phyloP scores from a whole-genome alignment of 2,888 invertebrate species.

The Thyatira batis region DNA sequence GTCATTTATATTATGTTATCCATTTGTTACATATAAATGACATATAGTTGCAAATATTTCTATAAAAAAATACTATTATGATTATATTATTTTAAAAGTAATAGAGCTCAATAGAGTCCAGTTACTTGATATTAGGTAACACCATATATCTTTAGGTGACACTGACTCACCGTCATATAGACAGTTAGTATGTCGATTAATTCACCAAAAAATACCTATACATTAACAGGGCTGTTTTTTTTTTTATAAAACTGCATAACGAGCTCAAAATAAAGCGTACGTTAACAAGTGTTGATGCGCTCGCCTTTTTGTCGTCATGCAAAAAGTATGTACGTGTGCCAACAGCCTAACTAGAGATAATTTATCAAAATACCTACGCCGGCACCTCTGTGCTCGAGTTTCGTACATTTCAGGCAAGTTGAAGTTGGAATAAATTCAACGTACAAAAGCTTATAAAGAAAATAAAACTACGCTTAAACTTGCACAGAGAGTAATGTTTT shows the following conservation, averaged over 20 bases:
- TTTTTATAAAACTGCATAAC: background rate
- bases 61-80: too few relatives aligned
- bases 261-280: background rate
- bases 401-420: background rate
- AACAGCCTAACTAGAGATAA: background rate
- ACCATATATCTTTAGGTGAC: too few relatives aligned
- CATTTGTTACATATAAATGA: too few relatives aligned
- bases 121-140: too few relatives aligned
- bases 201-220: too few relatives aligned
- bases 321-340: background rate
- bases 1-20: too few relatives aligned
- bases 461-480: background rate
- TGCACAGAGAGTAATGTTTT: background rate
- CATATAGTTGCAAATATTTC: too few relatives aligned
- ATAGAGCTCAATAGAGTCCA: too few relatives aligned
- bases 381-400: background rate
- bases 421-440: background rate
- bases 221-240: too few relatives aligned
- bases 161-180: too few relatives aligned
- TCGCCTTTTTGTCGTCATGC: background rate
- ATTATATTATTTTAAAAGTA: too few relatives aligned
- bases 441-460: background rate
- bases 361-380: background rate
- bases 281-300: background rate
- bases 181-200: too few relatives aligned